Conservation (phyloP, 1,140 invertebrate species). For the Helicoverpa armigera region DNA sequence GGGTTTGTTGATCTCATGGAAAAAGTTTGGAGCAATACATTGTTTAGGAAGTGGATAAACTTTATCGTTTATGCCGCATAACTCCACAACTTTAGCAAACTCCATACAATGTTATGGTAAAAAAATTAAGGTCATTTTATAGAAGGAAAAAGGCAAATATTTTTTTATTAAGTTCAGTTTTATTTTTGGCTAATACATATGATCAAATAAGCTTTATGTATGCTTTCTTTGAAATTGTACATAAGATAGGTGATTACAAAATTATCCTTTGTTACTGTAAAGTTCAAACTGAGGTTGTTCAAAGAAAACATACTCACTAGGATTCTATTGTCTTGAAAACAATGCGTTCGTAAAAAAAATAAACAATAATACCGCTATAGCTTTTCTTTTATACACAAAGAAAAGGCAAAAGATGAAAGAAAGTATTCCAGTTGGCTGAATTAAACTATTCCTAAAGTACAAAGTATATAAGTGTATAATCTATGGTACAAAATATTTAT, state of each 20-base stretch:
- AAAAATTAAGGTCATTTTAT: too few relatives aligned
- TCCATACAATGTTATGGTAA: too few relatives aligned
- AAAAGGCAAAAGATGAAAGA: slow-evolving; percentile 9
- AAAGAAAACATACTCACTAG: not conserved
- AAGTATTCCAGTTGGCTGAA: slow-evolving; percentile 12
- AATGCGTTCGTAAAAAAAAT: not conserved
- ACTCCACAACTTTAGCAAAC: too few relatives aligned
- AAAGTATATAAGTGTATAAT: not conserved
- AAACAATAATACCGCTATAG: slow-evolving; percentile 4
- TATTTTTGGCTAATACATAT: too few relatives aligned
- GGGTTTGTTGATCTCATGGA: too few relatives aligned
- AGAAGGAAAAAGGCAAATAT: too few relatives aligned
- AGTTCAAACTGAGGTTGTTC: not conserved
- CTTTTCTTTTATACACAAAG: slow-evolving; percentile 18
- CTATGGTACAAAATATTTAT: not conserved
- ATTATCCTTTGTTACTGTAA: not conserved
- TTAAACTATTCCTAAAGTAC: slow-evolving; percentile 22
- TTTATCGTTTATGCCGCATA: too few relatives aligned
- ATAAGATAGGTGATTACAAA: not conserved
- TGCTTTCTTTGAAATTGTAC: too few relatives aligned
- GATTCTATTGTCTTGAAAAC: not conserved
- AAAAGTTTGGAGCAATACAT: too few relatives aligned
- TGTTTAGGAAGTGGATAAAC: too few relatives aligned
- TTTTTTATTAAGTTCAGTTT: too few relatives aligned
- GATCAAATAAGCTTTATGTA: too few relatives aligned